Evolutionary conservation across 2,888 invertebrate genomes (phyloP).

Genomic region (Dasysyrphus tricinctus): DNA sequence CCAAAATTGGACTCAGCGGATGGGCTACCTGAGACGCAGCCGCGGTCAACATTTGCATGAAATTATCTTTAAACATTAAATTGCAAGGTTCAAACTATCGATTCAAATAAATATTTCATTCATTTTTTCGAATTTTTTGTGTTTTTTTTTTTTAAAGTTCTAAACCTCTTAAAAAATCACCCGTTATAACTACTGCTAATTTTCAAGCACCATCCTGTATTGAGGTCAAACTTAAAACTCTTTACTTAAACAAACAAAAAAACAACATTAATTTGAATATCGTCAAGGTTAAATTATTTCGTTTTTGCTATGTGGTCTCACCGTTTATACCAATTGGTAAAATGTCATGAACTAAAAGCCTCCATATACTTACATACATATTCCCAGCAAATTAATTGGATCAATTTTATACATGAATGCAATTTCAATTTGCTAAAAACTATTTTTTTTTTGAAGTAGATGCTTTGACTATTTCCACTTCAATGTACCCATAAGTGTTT

Average conservation of each 20-base stretch:
- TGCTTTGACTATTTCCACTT: background rate
- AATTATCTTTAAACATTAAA: too few relatives aligned
- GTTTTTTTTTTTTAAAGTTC: too few relatives aligned
- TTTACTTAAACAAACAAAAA: background rate
- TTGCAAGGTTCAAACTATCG: too few relatives aligned
- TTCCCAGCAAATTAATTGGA: background rate
- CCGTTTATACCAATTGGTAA: background rate
- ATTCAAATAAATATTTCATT: too few relatives aligned
- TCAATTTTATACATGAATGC: slow-evolving; percentile 2
- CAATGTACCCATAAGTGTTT: slow-evolving; percentile 1
- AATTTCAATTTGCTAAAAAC: background rate
- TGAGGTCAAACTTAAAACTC: background rate
- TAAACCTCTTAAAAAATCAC: too few relatives aligned
- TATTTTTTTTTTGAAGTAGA: background rate
- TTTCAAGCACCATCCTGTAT: too few relatives aligned
- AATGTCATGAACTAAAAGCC: slow-evolving; percentile 63
- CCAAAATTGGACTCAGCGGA: too few relatives aligned
- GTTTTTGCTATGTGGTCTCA: background rate
- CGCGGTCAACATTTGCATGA: too few relatives aligned
- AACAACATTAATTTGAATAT: background rate
- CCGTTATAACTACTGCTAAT: too few relatives aligned
- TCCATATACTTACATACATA: background rate
- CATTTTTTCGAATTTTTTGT: too few relatives aligned
- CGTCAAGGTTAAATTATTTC: background rate
- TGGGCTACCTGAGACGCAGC: too few relatives aligned